Evolutionary conservation across 92 coral and sea anemone species (phyloP), one percentile per base, ranked within the genome.

Genomic region (Epizoanthus ramosus): DNA sequence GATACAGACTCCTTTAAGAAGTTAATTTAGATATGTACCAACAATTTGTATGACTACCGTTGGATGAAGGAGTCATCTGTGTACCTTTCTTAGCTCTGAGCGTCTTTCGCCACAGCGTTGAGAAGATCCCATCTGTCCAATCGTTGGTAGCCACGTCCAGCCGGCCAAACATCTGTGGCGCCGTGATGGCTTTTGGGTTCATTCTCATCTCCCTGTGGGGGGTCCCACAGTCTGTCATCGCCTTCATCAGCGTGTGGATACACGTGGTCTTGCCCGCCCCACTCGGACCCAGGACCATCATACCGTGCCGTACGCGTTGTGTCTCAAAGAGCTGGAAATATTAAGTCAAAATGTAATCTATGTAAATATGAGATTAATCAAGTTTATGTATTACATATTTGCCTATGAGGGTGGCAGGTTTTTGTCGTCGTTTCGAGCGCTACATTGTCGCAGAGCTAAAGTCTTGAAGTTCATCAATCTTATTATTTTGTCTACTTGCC

Each of bases 221-320:
- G 10, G 92, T 89, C 10, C 97, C 97, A 57, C 91, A 83, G 59
- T 93, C 97, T 22, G 94, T 93, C 97, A 93, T 93, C 8, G 97
- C 97, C 67, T 88, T 91, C 97, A 93, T 93, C 73, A 93, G 72
- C 23, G 84, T 66, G 71, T 93, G 97, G 83, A 93, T 93, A 59
- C 97, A 93, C 52, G 89, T 84, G 73, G 97, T 93, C 88, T 93
- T 93, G 10, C 97, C 97, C 8, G 97, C 94, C 15, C 97, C 97
- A 84, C 97, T 93, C 28, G 97, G 97, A 1, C 97, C 97, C 75
- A 93, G 91, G 43, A 93, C 97, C 97, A 93, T 93, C 97, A 93
- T 93, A 9, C 97, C 97, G 81, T 93, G 97, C n/a, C 97, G 97
- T 13, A 93, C 97, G 39, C 97, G 97, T 68, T 93, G 97, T 52